Evolutionary conservation across 2,797 vertebrate genomes (phyloP), one percentile per base, ranked within the genome.

Genomic region (Australoheros facetus): DNA sequence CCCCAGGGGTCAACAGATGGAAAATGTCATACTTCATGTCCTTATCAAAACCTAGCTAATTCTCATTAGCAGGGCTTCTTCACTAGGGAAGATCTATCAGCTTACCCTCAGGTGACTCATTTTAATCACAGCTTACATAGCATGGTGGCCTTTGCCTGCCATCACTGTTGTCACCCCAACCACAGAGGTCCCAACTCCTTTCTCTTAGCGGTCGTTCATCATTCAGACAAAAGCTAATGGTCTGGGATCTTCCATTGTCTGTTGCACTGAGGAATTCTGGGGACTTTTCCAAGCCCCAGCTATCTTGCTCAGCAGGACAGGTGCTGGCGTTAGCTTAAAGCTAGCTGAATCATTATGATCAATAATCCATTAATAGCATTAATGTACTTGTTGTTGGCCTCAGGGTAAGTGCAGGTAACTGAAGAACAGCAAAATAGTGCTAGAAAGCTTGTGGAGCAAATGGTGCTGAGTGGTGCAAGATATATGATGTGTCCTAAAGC

Each of bases 341-440:
- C 23, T 56, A 45, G 83, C 73, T 62, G 80, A 87, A 86, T 86
- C 78, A 78, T 87, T 77, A 87, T 83, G 82, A 93, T 93, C 92
- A 90, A 93, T 93, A 92, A 85, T 76, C 77, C 78, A 88, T 91
- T 85, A 90, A 91, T 89, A 84, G 66, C 0, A 1, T 75, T 89
- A 91, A 91, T 91, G 75, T 82, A 79, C 64, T 85, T 86, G 75
- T 88, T 83, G 86, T 34, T 53, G 75, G 73, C 74, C 76, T 84
- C 30, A 1, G 81, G 76, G 69, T 73, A 69, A 69, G 45, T 69
- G 64, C 64, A 69, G 45, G 32, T 82, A 77, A 76, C 56, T 42
- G 71, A 60, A 48, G 5, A 80, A 45, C 32, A 54, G 30, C 30
- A 80, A 71, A 62, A 23, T 56, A 59, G 54, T 73, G 69, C 2